These are phyloP conservation scores for Myodes glareolus DNA, from an alignment of 2,113 vertebrate genomes.

Conservation along the genomic window DNA sequence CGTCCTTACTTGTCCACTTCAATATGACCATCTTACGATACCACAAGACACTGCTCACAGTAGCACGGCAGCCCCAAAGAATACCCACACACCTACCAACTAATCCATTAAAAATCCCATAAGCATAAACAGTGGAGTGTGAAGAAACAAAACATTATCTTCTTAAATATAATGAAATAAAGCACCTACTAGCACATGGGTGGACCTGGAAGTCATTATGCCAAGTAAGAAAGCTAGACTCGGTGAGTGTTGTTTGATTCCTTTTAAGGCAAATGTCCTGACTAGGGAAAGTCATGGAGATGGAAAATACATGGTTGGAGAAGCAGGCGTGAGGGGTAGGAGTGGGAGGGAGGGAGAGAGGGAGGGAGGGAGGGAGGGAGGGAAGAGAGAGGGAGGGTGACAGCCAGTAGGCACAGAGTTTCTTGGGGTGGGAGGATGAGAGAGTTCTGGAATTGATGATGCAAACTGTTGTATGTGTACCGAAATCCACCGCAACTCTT, in stretches of 20 bases:
- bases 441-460: background rate
- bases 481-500: background rate
- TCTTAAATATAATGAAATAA: conserved; percentile 13
- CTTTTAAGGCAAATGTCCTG: background rate
- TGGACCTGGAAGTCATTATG: conserved; percentile 30
- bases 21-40: background rate
- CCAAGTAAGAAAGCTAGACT: background rate
- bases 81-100: background rate
- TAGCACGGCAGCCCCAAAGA: background rate
- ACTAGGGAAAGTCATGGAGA: background rate
- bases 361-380: background rate
- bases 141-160: background rate
- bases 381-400: background rate
- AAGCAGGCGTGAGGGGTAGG: background rate
- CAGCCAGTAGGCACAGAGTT: background rate
- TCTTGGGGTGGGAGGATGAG: background rate
- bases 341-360: background rate
- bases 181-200: background rate
- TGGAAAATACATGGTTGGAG: background rate
- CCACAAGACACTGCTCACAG: background rate
- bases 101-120: background rate
- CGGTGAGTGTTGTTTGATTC: background rate
- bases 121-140: background rate
- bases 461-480: background rate
- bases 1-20: background rate